Percentiles rank a stretch among this genome's conserved stretches.
These are phyloP conservation scores for Cavia aperea DNA, from an alignment of 2,113 vertebrate species.

Conservation along the genomic window DNA sequence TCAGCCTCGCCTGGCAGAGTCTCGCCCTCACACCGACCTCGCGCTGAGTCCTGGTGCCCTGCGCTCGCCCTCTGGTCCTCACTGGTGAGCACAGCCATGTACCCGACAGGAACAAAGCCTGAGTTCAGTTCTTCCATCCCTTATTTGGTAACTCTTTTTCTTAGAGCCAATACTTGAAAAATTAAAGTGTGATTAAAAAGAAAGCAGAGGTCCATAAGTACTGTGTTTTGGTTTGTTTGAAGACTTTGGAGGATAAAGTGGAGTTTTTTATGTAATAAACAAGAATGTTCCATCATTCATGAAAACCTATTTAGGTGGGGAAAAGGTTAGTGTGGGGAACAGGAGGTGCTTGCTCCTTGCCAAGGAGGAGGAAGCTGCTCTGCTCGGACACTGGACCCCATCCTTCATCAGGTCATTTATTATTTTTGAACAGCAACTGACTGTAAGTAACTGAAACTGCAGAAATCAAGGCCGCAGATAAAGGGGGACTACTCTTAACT, in stretches of 20 bases:
- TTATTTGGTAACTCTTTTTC: neutral
- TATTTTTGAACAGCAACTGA: neutral
- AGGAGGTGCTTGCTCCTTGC: neutral
- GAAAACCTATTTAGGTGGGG: neutral
- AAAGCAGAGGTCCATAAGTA: neutral
- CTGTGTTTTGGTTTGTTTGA: neutral
- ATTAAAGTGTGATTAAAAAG: neutral
- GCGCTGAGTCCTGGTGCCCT: accelerated
- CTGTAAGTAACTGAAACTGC: neutral
- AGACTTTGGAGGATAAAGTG: neutral
- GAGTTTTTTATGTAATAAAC: neutral
- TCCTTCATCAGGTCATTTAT: too few species aligned
- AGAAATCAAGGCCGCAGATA: neutral
- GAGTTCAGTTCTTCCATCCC: neutral
- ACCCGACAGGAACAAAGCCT: neutral
- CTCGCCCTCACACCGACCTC: neutral
- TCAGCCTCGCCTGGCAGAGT: too few species aligned
- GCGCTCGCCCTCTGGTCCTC: neutral
- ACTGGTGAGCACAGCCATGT: neutral
- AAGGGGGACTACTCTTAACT: neutral
- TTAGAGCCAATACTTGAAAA: neutral
- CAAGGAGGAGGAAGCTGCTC: neutral
- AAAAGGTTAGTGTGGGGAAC: neutral
- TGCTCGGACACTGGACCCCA: accelerated
- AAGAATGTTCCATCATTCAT: neutral